Evolutionary conservation across 2,888 invertebrate genomes (phyloP).

Genomic region (Escarpia spicata): DNA sequence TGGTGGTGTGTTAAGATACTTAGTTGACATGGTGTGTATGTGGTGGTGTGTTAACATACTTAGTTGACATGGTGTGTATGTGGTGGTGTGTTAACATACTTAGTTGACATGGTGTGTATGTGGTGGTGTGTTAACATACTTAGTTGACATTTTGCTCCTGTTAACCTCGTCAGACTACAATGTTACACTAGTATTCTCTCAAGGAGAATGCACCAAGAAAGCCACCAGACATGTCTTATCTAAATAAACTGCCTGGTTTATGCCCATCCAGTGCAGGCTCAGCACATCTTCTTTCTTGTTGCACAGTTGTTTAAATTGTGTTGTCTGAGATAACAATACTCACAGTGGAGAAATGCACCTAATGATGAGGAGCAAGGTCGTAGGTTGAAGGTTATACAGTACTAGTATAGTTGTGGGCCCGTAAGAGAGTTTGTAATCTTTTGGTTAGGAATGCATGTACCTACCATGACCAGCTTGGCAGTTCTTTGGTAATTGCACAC

Average conservation of each 20-base stretch:
- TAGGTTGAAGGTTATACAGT: background rate
- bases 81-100: no score
- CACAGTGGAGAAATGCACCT: background rate
- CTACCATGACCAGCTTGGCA: background rate
- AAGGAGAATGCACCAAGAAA: background rate
- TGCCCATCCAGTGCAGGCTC: background rate
- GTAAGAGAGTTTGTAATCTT: background rate
- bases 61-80: no score
- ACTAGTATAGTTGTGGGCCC: background rate
- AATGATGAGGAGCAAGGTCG: background rate
- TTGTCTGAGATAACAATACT: background rate
- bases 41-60: no score
- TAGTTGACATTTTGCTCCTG: background rate
- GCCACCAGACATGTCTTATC: background rate
- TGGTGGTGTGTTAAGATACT: no score
- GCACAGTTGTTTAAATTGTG: background rate
- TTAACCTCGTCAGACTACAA: background rate
- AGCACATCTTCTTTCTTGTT: background rate
- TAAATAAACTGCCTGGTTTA: background rate
- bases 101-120: no score
- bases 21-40: no score
- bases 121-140: background rate
- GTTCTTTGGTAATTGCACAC: background rate
- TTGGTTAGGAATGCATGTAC: background rate
- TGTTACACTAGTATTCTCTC: background rate